Conservation (phyloP, 1,140 invertebrate genomes). For the Drosophila chauvacae region DNA sequence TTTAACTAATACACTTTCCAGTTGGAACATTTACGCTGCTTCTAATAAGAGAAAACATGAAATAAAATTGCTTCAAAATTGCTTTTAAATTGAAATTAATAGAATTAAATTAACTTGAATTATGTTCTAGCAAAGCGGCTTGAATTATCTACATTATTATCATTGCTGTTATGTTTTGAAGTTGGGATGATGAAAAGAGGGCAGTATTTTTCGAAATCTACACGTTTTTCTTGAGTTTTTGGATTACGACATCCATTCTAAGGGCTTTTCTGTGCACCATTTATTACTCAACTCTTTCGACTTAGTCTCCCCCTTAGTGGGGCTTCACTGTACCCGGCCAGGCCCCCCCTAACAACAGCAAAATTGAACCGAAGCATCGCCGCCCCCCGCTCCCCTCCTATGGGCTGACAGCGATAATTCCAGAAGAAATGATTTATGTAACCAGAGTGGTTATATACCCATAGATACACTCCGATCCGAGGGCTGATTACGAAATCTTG, state of each 20-base stretch:
- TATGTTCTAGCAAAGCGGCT: not conserved
- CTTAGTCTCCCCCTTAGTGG: not conserved
- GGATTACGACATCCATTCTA: not conserved
- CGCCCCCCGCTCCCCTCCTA: not conserved
- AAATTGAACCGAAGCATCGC: not conserved
- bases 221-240: constrained; percentile 2
- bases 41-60: not conserved
- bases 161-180: not conserved
- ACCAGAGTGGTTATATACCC: constrained; percentile 15
- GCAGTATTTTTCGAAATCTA: not conserved
- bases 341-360: not conserved
- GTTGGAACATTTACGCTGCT: too few relatives aligned
- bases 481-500: constrained; percentile 49
- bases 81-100: not conserved
- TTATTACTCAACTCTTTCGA: not conserved
- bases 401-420: constrained; percentile 39
- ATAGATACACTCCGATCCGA: constrained; percentile 22
- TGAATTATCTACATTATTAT: not conserved
- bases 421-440: constrained; percentile 79
- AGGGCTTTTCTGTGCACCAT: too few relatives aligned
- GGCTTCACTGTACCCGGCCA: constrained; percentile 10
- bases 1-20: too few relatives aligned
- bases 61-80: not conserved
- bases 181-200: not conserved
- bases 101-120: not conserved